Evolutionary conservation across 2,888 invertebrate species (phyloP).

Genomic region (Biston betularia): DNA sequence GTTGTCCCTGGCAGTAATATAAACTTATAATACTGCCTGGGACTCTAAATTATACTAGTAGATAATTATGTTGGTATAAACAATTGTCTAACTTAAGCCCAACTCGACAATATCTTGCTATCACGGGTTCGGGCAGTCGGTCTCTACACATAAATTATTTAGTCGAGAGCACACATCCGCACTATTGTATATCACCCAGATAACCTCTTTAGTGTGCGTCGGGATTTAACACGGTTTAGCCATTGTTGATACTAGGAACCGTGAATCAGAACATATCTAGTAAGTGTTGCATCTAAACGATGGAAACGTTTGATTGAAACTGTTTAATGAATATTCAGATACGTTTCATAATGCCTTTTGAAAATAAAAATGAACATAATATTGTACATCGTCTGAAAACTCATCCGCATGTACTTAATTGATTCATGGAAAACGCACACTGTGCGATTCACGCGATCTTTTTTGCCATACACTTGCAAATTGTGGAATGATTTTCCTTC

Average conservation of each 20-base stretch:
- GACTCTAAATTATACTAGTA: neutral
- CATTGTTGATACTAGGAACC: conserved; percentile 2
- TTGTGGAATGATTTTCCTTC: too few relatives aligned
- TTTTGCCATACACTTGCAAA: too few relatives aligned
- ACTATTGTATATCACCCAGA: conserved; percentile 17
- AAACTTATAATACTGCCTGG: too few relatives aligned
- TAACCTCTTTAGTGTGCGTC: conserved; percentile 24
- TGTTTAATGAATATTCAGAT: too few relatives aligned
- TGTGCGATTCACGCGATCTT: too few relatives aligned
- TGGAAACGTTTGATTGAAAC: neutral
- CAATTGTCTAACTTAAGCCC: neutral
- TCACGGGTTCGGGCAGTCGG: conserved; percentile 15
- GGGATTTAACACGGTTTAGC: conserved; percentile 9
- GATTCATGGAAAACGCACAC: too few relatives aligned
- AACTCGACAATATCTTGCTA: conserved; percentile 7
- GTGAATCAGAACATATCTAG: neutral
- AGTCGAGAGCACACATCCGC: conserved; percentile 34
- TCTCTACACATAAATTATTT: conserved; percentile 37
- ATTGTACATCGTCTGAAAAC: too few relatives aligned
- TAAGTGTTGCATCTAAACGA: neutral
- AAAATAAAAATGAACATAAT: too few relatives aligned
- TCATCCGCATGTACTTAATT: too few relatives aligned
- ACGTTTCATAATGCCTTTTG: too few relatives aligned
- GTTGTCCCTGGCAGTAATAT: too few relatives aligned
- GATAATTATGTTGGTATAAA: neutral